These are phyloP conservation scores for Spilarctia lutea DNA, from an alignment of 2,888 invertebrate genomes.

Conservation along the genomic window DNA sequence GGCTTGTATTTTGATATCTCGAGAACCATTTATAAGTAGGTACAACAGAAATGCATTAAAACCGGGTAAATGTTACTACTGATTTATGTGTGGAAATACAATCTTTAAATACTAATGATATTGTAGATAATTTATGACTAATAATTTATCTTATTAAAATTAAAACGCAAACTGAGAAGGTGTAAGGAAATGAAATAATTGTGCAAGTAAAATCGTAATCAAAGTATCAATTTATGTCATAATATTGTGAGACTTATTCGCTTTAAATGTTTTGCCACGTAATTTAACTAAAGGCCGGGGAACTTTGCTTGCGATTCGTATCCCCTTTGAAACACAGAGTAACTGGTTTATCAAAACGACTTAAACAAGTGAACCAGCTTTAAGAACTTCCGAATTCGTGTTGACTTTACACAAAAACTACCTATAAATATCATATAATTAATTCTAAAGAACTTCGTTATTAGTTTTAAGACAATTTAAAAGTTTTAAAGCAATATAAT, in stretches of 20 bases:
- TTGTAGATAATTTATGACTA: background rate
- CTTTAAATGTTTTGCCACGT: slow-evolving; percentile 42
- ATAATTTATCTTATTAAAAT: background rate
- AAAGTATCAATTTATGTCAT: slow-evolving; percentile 31
- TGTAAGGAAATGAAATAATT: background rate
- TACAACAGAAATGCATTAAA: background rate
- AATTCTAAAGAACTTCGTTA: background rate
- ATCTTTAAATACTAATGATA: background rate
- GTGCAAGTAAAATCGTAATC: slow-evolving; percentile 27
- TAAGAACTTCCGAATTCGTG: slow-evolving; percentile 36
- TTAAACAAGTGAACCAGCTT: slow-evolving; percentile 47
- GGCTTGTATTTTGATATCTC: background rate
- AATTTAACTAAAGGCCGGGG: slow-evolving; percentile 44
- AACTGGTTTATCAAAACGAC: slow-evolving; percentile 46
- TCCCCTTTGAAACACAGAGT: slow-evolving; percentile 46
- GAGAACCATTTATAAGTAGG: background rate
- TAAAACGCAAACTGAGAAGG: background rate
- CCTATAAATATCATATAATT: background rate
- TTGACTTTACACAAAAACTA: slow-evolving; percentile 7
- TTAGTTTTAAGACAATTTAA: background rate
- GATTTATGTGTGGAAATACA: background rate
- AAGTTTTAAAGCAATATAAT: background rate
- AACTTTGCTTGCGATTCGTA: slow-evolving; percentile 41
- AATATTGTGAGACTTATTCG: slow-evolving; percentile 37
- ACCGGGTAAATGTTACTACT: background rate